Conservation (phyloP, 2,888 invertebrate species). For the Beris morrisii region DNA sequence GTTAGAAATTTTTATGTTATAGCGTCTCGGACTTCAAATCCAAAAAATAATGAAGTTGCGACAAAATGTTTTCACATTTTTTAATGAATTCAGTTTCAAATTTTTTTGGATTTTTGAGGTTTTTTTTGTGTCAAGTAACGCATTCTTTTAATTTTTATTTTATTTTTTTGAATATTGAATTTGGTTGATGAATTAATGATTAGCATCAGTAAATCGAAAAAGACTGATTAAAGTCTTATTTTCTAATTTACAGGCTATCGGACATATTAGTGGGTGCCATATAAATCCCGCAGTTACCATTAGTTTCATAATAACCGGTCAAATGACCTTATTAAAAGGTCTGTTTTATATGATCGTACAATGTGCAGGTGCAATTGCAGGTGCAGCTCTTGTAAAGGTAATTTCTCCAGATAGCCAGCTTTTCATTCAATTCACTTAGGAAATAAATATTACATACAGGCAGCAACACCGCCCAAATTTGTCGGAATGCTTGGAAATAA, state of each 20-base stretch:
- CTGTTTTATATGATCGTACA: slow-evolving; percentile 81
- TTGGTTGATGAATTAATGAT: too few relatives aligned
- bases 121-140: too few relatives aligned
- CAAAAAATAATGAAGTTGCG: too few relatives aligned
- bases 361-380: slow-evolving; percentile 77
- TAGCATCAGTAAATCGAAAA: too few relatives aligned
- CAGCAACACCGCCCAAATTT: slow-evolving; percentile 59
- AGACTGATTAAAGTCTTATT: not conserved
- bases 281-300: slow-evolving; percentile 90
- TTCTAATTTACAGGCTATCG: slow-evolving; percentile 63
- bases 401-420: slow-evolving; percentile 10
- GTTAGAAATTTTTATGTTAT: too few relatives aligned
- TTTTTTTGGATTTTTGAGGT: too few relatives aligned
- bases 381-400: slow-evolving; percentile 75
- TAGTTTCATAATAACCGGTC: slow-evolving; percentile 78
- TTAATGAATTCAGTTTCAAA: too few relatives aligned
- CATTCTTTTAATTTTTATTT: too few relatives aligned
- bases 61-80: too few relatives aligned
- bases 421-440: too few relatives aligned
- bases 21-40: too few relatives aligned
- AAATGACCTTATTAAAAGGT: slow-evolving; percentile 77
- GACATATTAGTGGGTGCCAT: slow-evolving; percentile 88
- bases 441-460: slow-evolving; percentile 37
- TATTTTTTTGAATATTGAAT: too few relatives aligned
- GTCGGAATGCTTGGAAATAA: slow-evolving; percentile 68